phyloP scores from a whole-genome alignment of 2,797 vertebrate genomes.

The Typhlichthys eigenmanni region DNA sequence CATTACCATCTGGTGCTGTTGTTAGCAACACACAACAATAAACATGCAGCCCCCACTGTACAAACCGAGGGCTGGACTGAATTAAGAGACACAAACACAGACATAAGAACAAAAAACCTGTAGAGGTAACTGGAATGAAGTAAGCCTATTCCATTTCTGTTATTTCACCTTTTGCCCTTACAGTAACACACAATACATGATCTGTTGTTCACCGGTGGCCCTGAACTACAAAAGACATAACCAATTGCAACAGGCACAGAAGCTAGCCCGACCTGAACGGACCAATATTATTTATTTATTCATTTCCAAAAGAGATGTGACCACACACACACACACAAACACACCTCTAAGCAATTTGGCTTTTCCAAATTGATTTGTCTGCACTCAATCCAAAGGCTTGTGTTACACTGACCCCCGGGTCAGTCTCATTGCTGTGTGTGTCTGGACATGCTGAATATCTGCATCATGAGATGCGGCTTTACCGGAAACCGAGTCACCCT shows the following conservation, averaged over 20 bases:
- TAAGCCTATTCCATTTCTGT: background rate
- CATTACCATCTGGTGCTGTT: constrained; percentile 69
- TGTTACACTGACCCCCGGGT: background rate
- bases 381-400: too few relatives aligned
- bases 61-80: constrained; percentile 53
- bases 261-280: too few relatives aligned
- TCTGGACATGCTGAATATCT: constrained; percentile 1
- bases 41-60: constrained; percentile 52
- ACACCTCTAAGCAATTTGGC: too few relatives aligned
- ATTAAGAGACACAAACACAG: constrained; percentile 57
- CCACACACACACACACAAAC: too few relatives aligned
- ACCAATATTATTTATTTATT: too few relatives aligned
- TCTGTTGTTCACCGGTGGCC: constrained; percentile 35
- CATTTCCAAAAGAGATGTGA: too few relatives aligned
- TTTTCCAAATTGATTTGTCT: too few relatives aligned
- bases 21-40: constrained; percentile 72
- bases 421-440: constrained; percentile 27
- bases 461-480: constrained; percentile 5
- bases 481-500: constrained; percentile 2
- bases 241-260: background rate
- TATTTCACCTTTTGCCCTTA: constrained; percentile 6
- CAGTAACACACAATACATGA: constrained; percentile 41
- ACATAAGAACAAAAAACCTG: constrained; percentile 16
- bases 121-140: constrained; percentile 40
- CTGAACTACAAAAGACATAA: constrained; percentile 19